Evolutionary conservation across 2,113 vertebrate genomes (phyloP), one percentile per base, ranked within the genome.

Genomic region (Campylomormyrus tamandua): DNA sequence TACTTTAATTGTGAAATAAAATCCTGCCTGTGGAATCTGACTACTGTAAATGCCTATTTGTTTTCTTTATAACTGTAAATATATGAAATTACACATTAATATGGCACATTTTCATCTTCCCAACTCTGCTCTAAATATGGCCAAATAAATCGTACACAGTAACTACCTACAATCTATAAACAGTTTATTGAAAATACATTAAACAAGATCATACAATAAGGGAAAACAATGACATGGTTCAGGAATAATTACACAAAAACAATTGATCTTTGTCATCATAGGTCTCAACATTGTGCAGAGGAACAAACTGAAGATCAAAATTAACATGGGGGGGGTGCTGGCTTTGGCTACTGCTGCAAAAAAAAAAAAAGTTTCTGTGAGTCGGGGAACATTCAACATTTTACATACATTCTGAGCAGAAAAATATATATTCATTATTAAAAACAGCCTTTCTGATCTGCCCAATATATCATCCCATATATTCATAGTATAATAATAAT

Each of bases 101-200:
- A 80, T 77, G 70, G 35, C 21, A 70, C 62, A 83, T 19, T 53
- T 85, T 62, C 58, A 66, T 91, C 8, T 45, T 45, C 11, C 87
- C 77, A 84, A 62, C 87, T 39, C 53, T 89, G 27, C 49, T 70
- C 84, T 90, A 66, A 62, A 92, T 84, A 77, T 42, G 31, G 8
- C 13, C 13, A 80, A 19, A 27, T 74, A 42, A 80, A 77, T 42
- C 0, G 2, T 13, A 70, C 83, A 10, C 45, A n/a, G 5, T 45
- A n/a, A 85, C 24, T 13, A 48, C 45, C 24, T 13, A 49, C 45
- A 27, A 49, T 86, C 46, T 86, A 92, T 89, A 94, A 94, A 93
- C 91, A 49, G 46, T 94, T 94, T 94, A 94, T 92, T 94, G 90
- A 90, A 86, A 88, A 92, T 91, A 92, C 83, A 90, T 85, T 85